Evolutionary conservation across 2,888 invertebrate species (phyloP), one percentile per base, ranked within the genome.

Genomic region (Dryocosmus kuriphilus): DNA sequence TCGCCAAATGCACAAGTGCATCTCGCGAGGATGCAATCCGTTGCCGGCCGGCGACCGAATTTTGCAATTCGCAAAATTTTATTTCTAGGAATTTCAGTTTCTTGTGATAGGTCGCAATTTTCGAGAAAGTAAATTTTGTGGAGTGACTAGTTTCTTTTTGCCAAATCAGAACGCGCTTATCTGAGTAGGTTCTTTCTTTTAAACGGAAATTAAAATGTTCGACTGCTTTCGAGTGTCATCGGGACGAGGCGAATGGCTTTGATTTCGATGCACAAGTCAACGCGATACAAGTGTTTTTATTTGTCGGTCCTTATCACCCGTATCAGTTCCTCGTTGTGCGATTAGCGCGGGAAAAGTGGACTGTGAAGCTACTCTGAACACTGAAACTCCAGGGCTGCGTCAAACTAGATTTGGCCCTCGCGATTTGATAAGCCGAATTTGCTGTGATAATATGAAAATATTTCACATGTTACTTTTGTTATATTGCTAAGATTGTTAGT

Each of bases 31-130:
- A 82, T 85, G 85, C 85, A 84, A 51, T 76, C 81, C 78, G 79
- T 84, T 78, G 87, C 87, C 87, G 87, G 86, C 86, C 87, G 87
- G 87, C 87, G 74, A 79, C 75, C 74, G 75, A 67, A 61, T 63
- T 62, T 71, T 46, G 30, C 71, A 24, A 24, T 57, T 57, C 6
- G 14, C 16, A 16, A 57, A 57, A 57, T 27, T n/a, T 57, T 14
- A 24, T 2, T 57, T n/a, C n/a, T 11, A n/a, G 22, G 22, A 55
- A 11, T 22, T 9, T 55, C 55, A 11, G 11, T 24, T 24, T 6
- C 57, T 57, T 57, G 57, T 14, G 24, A 57, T 14, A 57, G 57
- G 19, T 46, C 11, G 71, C 46, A n/a, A 27, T 19, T 30, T 24
- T 46, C 30, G 19, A 30, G n/a, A 71, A 51, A 30, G n/a, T n/a